A percentile compares a stretch with the other conserved stretches of the same genome.
Conservation (phyloP, 2,113 vertebrate genomes). For the Thunnus maccoyii region DNA sequence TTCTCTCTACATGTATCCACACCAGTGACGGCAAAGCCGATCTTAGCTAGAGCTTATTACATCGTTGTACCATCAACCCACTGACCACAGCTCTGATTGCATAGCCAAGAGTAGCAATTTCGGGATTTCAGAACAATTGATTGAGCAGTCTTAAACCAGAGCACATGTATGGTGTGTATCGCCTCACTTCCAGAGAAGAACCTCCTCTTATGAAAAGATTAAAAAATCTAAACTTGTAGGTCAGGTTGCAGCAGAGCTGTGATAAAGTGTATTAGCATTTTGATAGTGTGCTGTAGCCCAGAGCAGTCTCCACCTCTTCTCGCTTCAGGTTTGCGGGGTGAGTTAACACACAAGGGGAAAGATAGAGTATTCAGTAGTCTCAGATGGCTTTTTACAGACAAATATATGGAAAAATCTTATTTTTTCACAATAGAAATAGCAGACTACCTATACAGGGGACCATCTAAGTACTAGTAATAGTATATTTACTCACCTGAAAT, state of each 20-base stretch:
- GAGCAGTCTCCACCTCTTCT: conserved; percentile 70
- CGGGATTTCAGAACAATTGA: conserved; percentile 74
- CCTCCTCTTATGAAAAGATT: conserved; percentile 46
- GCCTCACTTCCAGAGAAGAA: conserved; percentile 38
- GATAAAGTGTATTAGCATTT: conserved; percentile 79
- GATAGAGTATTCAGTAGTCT: conserved; percentile 23
- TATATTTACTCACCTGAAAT: conserved; percentile 56
- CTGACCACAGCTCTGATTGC: conserved; percentile 78
- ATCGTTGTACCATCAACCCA: conserved; percentile 74
- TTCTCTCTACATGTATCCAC: conserved; percentile 14
- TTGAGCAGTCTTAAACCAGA: conserved; percentile 60
- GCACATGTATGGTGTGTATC: conserved; percentile 56
- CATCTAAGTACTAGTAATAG: conserved; percentile 28
- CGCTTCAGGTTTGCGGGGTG: conserved; percentile 59
- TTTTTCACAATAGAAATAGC: conserved; percentile 35
- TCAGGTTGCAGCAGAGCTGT: conserved; percentile 55
- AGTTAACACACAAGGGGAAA: conserved; percentile 44
- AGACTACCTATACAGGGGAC: conserved; percentile 1
- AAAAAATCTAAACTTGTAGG: conserved; percentile 56
- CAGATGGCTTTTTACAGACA: conserved; percentile 19
- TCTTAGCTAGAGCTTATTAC: conserved; percentile 61
- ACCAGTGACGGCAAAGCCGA: conserved; percentile 40
- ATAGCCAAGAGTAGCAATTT: conserved; percentile 72
- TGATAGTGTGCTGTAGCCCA: conserved; percentile 74
- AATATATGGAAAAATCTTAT: conserved; percentile 25